A percentile compares a stretch with the other conserved stretches of the same genome.
Evolutionary conservation across 2,113 vertebrate genomes (phyloP).

Genomic region (Neolamprologus fasciatus): DNA sequence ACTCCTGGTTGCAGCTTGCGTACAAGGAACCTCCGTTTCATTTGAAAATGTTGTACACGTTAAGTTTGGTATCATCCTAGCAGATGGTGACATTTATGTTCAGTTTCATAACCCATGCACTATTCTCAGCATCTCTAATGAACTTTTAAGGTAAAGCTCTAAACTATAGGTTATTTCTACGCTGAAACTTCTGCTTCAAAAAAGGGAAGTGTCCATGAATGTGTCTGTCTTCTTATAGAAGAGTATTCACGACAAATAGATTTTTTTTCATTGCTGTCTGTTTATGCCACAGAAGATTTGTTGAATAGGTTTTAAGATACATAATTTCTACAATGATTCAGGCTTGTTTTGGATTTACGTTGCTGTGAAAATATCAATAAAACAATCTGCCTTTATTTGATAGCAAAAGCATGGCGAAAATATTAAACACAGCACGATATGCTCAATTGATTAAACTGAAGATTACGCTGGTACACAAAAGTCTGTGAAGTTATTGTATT

Average conservation of each 20-base stretch:
- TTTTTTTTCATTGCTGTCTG: not conserved
- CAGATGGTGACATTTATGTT: not conserved
- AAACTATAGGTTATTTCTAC: not conserved
- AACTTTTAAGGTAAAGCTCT: not conserved
- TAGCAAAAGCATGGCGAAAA: not conserved
- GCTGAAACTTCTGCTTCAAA: not conserved
- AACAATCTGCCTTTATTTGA: not conserved
- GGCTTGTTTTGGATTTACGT: not conserved
- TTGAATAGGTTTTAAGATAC: not conserved
- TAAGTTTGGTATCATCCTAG: accelerated
- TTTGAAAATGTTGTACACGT: not conserved
- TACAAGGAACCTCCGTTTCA: not conserved
- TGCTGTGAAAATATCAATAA: not conserved
- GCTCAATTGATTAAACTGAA: slow-evolving; percentile 16
- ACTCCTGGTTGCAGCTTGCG: not conserved
- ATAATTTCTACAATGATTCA: not conserved
- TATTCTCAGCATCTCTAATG: not conserved
- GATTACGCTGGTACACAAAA: slow-evolving; percentile 9
- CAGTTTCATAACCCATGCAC: not conserved
- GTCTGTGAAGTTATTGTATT: slow-evolving; percentile 24
- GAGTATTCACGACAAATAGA: not conserved
- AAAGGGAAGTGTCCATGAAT: accelerated
- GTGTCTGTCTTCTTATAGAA: not conserved
- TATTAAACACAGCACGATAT: slow-evolving; percentile 11
- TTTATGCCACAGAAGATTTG: not conserved